phyloP scores from a whole-genome alignment of 1,140 invertebrate species.

The Dendrolimus kikuchii region DNA sequence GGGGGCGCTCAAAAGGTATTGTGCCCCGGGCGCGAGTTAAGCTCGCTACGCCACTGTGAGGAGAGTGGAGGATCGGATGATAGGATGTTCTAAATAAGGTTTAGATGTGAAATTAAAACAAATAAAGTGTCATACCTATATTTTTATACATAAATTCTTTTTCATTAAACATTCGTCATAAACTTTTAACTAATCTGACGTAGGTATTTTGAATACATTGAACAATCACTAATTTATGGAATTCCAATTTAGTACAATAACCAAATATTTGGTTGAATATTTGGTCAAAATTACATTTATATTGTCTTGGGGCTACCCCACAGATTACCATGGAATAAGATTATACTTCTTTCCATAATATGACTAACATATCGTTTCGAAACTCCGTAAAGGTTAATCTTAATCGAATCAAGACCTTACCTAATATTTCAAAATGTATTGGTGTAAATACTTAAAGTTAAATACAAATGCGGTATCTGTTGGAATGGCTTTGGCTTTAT shows the following conservation, averaged over 20 bases:
- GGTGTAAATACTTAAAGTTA: slow-evolving; percentile 20
- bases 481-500: slow-evolving; percentile 32
- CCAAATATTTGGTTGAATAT: slow-evolving; percentile 50
- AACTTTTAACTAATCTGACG: slow-evolving; percentile 35
- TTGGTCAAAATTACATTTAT: slow-evolving; percentile 35
- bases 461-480: slow-evolving; percentile 18
- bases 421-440: slow-evolving; percentile 7
- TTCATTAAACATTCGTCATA: slow-evolving; percentile 36
- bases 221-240: slow-evolving; percentile 26
- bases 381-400: slow-evolving; percentile 12
- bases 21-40: too few species aligned
- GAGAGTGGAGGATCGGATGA: too few species aligned
- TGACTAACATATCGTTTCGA: slow-evolving; percentile 15
- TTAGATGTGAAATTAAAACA: slow-evolving; percentile 12
- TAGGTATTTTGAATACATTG: slow-evolving; percentile 28
- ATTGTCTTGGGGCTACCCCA: slow-evolving; percentile 28
- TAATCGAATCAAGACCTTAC: slow-evolving; percentile 6
- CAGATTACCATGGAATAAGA: too few species aligned
- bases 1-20: too few species aligned
- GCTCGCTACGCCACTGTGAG: too few species aligned
- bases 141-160: slow-evolving; percentile 47
- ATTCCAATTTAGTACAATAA: slow-evolving; percentile 27
- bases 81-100: not conserved
- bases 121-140: slow-evolving; percentile 22
- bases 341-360: slow-evolving; percentile 18